Conservation (phyloP, 2,797 vertebrate species). For the Adelosebastes latens region DNA sequence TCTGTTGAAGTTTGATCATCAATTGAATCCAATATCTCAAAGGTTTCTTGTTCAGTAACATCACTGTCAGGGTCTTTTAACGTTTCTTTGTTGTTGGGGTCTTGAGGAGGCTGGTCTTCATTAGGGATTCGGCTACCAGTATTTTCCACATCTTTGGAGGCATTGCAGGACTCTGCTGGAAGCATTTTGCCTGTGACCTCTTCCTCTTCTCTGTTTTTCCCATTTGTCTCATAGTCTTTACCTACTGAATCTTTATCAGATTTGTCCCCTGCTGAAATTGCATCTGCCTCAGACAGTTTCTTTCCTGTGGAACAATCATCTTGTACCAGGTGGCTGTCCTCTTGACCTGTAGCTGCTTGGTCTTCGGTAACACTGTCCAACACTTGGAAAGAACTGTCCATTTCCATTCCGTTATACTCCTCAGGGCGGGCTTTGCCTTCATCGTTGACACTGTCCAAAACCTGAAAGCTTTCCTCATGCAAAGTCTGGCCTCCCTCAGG, state of each 20-base stretch:
- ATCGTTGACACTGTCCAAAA: constrained; percentile 9
- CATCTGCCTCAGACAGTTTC: not conserved
- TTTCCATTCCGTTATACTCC: not conserved
- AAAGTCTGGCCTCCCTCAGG: not conserved
- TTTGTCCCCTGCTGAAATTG: not conserved
- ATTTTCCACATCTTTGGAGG: not conserved
- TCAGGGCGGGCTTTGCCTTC: not conserved
- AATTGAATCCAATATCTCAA: constrained; percentile 56
- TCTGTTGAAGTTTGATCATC: constrained; percentile 26
- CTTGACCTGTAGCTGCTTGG: not conserved
- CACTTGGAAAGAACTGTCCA: not conserved
- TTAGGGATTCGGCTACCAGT: not conserved
- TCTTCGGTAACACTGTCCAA: not conserved
- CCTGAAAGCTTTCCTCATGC: not conserved
- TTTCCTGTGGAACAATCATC: not conserved
- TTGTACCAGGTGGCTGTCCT: not conserved
- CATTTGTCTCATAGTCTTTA: not conserved
- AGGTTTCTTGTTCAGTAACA: constrained; percentile 24
- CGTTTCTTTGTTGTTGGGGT: not conserved
- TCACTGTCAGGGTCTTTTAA: not conserved
- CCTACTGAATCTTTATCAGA: not conserved
- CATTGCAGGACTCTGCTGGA: not conserved
- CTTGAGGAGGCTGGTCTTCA: not conserved
- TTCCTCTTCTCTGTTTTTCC: not conserved
- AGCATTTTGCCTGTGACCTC: not conserved